Percentiles rank a stretch among this genome's conserved stretches.
Evolutionary conservation across 2,888 invertebrate genomes (phyloP).

Genomic region (Clitarchus hookeri): DNA sequence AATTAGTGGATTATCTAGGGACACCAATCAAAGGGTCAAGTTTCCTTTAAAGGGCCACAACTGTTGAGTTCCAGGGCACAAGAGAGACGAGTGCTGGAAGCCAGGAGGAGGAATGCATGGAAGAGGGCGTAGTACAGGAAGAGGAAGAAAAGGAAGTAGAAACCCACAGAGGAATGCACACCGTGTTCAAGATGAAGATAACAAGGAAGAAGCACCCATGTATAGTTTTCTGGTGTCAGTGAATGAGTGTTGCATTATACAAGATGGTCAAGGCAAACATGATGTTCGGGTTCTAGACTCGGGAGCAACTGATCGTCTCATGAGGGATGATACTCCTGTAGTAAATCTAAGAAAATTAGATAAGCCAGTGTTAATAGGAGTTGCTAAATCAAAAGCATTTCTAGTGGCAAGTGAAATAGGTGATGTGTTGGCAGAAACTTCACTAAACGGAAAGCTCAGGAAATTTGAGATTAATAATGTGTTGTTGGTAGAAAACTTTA

Average conservation of each 20-base stretch:
- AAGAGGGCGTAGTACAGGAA: neutral
- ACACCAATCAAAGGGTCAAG: neutral
- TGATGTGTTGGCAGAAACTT: too few relatives aligned
- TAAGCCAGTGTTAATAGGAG: neutral
- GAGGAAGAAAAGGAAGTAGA: neutral
- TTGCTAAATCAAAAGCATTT: neutral
- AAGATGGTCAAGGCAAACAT: neutral
- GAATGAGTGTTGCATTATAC: neutral
- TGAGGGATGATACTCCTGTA: neutral
- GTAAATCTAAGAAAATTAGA: neutral
- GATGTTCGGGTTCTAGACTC: neutral
- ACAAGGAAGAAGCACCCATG: neutral
- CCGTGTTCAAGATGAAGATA: neutral
- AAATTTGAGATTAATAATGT: neutral
- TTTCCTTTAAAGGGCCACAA: conserved; percentile 4
- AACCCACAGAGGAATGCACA: neutral
- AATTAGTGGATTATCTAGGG: neutral
- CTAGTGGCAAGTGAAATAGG: too few relatives aligned
- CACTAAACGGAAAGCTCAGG: neutral
- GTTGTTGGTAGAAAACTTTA: neutral
- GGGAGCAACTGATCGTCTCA: neutral
- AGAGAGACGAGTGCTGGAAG: neutral
- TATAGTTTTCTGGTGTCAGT: too few relatives aligned
- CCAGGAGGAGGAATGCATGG: too few relatives aligned
- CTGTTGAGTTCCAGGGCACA: conserved; percentile 11